These are phyloP conservation scores for Nothoprocta perdicaria DNA, from an alignment of 2,113 vertebrate genomes.

Conservation along the genomic window DNA sequence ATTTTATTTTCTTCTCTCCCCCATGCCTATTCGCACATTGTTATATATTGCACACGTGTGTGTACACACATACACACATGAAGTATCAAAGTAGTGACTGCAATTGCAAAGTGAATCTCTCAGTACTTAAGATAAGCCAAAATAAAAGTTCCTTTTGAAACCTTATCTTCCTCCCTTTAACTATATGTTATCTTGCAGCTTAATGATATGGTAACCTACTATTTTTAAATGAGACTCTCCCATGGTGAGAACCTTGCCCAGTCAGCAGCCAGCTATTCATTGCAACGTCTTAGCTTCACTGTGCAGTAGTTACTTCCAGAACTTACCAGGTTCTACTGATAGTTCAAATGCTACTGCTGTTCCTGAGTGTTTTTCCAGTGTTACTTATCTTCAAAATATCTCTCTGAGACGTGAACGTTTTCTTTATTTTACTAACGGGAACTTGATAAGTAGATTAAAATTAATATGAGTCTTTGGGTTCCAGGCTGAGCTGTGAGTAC, in stretches of 20 bases:
- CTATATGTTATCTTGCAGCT: not conserved
- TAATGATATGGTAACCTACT: not conserved
- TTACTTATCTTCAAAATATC: not conserved
- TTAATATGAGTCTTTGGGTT: not conserved
- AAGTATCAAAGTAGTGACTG: accelerated
- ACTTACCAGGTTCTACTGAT: not conserved
- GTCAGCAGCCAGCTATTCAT: not conserved
- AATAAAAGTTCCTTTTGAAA: not conserved
- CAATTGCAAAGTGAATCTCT: not conserved
- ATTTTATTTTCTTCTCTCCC: not conserved
- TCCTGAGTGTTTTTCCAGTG: not conserved
- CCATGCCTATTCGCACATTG: not conserved
- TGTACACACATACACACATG: not conserved
- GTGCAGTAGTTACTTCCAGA: not conserved
- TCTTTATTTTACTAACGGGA: not conserved
- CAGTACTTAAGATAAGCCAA: slow-evolving; percentile 2
- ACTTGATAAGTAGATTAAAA: not conserved
- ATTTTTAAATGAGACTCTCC: not conserved
- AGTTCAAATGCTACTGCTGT: not conserved
- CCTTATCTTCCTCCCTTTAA: slow-evolving; percentile 19
- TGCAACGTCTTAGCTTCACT: not conserved
- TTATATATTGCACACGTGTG: too few relatives aligned
- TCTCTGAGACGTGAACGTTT: not conserved
- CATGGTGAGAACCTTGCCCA: not conserved
- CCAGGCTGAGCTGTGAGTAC: not conserved